Percentiles rank a stretch among this genome's conserved stretches.
phyloP scores from a whole-genome alignment of 2,113 vertebrate species.

The Trinectes maculatus region DNA sequence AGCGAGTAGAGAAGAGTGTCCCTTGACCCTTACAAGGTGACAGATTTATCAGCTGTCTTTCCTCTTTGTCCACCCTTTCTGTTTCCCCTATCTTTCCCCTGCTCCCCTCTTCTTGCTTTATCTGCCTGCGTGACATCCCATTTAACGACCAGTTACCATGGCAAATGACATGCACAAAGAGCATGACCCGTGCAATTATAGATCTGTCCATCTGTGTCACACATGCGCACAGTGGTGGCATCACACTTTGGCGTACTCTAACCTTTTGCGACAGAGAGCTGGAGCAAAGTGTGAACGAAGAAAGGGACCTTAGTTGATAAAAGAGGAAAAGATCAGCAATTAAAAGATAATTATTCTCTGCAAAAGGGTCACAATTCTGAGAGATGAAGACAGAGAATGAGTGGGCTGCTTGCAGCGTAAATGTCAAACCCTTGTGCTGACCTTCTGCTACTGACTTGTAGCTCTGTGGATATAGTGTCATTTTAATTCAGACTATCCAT shows the following conservation, averaged over 20 bases:
- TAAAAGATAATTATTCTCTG: slow-evolving; percentile 73
- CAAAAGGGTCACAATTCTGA: slow-evolving; percentile 35
- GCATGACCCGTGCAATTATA: slow-evolving; percentile 38
- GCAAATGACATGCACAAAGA: slow-evolving; percentile 54
- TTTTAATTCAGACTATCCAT: slow-evolving; percentile 16
- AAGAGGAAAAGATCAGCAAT: slow-evolving; percentile 60
- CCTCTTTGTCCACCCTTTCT: slow-evolving; percentile 8
- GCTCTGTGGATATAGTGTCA: slow-evolving; percentile 4
- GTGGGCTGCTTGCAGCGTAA: slow-evolving; percentile 54
- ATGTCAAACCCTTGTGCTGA: slow-evolving; percentile 61
- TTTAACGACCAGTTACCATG: slow-evolving; percentile 60
- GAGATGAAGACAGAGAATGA: slow-evolving; percentile 10
- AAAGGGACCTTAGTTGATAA: slow-evolving; percentile 33
- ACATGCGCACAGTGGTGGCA: slow-evolving; percentile 5
- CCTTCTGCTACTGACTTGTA: slow-evolving; percentile 25
- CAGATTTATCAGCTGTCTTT: slow-evolving; percentile 28
- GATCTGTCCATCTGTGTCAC: slow-evolving; percentile 34
- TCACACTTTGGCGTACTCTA: slow-evolving; percentile 38
- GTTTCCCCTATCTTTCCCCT: slow-evolving; percentile 18
- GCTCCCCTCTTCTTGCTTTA: slow-evolving; percentile 26
- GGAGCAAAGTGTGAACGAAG: slow-evolving; percentile 58
- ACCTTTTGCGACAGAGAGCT: slow-evolving; percentile 57
- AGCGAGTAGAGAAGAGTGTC: neutral
- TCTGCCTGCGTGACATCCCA: slow-evolving; percentile 34
- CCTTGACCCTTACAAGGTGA: slow-evolving; percentile 16